These are phyloP conservation scores for Tuta absoluta DNA, from an alignment of 2,888 invertebrate species.

Conservation along the genomic window DNA sequence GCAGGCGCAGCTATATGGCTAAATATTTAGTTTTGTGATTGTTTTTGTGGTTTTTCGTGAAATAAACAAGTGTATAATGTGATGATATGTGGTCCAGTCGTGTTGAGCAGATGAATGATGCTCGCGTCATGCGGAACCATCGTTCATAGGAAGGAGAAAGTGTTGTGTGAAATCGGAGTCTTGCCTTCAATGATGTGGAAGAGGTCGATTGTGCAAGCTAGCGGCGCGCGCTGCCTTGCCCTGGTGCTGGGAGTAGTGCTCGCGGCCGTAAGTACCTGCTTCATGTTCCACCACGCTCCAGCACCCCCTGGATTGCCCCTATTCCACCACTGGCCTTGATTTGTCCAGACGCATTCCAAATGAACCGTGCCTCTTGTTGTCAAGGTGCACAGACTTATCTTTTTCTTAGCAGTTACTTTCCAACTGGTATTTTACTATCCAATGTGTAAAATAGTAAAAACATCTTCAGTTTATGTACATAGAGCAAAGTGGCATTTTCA, in stretches of 20 bases:
- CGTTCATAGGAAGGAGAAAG: conserved; percentile 71
- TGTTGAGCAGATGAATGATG: conserved; percentile 50
- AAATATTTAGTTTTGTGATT: conserved; percentile 23
- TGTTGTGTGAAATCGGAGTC: conserved; percentile 75
- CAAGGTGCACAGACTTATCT: background rate
- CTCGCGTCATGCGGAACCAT: conserved; percentile 46
- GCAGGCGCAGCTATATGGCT: conserved; percentile 27
- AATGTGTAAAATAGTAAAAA: background rate
- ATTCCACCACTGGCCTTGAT: conserved; percentile 14
- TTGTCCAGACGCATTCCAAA: background rate
- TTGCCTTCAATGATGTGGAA: conserved; percentile 80
- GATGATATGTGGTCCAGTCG: conserved; percentile 54
- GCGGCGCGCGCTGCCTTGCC: conserved; percentile 49
- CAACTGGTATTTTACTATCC: no score
- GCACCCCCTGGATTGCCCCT: conserved; percentile 3
- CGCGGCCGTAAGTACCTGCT: conserved; percentile 55
- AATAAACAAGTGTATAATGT: conserved; percentile 33
- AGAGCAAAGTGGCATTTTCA: no score
- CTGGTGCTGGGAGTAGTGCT: conserved; percentile 56
- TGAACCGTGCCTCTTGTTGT: background rate
- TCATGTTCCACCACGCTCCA: background rate
- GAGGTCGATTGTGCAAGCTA: conserved; percentile 79
- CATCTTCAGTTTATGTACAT: no score
- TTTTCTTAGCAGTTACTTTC: background rate
- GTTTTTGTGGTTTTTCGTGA: conserved; percentile 10